Conservation (phyloP, 2,113 vertebrate genomes). For the Sula dactylatra region DNA sequence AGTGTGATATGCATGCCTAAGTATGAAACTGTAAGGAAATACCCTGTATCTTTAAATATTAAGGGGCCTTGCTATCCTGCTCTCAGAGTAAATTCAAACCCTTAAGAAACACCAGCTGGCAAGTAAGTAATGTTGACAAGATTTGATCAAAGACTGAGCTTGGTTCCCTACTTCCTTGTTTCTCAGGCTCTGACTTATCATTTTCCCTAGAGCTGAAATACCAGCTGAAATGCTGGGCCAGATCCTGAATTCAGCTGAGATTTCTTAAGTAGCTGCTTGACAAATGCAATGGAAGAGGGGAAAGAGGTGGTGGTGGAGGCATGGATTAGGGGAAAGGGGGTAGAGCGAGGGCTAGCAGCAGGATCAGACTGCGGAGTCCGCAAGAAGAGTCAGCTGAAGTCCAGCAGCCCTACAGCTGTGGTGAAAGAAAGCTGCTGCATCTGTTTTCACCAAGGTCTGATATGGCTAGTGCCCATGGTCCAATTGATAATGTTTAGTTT, state of each 20-base stretch:
- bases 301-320: not conserved
- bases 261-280: conserved; percentile 10
- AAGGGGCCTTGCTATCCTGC: not conserved
- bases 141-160: not conserved
- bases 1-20: accelerated
- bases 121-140: not conserved
- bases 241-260: not conserved
- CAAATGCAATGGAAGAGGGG: not conserved
- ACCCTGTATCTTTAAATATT: not conserved
- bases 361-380: not conserved
- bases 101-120: not conserved
- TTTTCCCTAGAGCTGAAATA: conserved; percentile 3
- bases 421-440: not conserved
- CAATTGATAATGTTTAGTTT: not conserved
- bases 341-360: not conserved
- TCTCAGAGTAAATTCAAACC: not conserved
- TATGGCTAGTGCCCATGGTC: not conserved
- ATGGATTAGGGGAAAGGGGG: not conserved
- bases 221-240: not conserved
- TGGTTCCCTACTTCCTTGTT: not conserved
- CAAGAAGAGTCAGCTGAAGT: not conserved
- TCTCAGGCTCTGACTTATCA: not conserved
- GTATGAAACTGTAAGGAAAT: not conserved
- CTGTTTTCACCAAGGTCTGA: not conserved
- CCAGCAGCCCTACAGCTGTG: not conserved